A percentile compares a stretch with the other conserved stretches of the same genome.
phyloP scores from a whole-genome alignment of 2,888 invertebrate species.

The Anarsia innoxiella region DNA sequence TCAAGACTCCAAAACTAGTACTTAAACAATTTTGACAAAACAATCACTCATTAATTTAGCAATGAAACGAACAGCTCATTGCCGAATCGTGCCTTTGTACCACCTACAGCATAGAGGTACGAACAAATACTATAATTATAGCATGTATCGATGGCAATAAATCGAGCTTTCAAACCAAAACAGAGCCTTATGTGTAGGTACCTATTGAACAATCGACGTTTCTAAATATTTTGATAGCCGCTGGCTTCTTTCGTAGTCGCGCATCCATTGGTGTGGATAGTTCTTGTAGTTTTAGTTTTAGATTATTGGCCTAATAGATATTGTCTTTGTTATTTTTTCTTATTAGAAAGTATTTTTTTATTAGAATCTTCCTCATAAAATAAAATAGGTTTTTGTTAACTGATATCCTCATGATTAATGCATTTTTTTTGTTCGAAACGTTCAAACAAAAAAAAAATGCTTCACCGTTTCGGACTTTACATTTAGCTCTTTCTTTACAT shows the following conservation, averaged over 20 bases:
- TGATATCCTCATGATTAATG: too few species aligned
- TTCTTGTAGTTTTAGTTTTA: too few species aligned
- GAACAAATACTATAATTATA: constrained; percentile 39
- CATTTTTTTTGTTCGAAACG: too few species aligned
- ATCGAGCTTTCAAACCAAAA: constrained; percentile 24
- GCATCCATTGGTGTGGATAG: too few species aligned
- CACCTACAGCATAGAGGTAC: constrained; percentile 24
- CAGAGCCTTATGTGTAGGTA: constrained; percentile 22
- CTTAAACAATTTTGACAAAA: neutral
- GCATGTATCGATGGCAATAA: constrained; percentile 31
- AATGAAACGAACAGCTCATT: constrained; percentile 18
- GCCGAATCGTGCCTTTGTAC: constrained; percentile 30
- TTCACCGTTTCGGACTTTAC: neutral
- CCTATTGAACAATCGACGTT: constrained; percentile 22
- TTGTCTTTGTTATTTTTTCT: too few species aligned
- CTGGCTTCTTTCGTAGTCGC: constrained; percentile 22
- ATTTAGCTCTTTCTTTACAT: neutral
- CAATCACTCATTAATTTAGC: constrained; percentile 1
- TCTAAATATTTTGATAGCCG: constrained; percentile 29
- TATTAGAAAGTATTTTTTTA: too few species aligned
- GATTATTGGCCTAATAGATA: too few species aligned
- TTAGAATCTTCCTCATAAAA: too few species aligned
- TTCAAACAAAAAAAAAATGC: too few species aligned
- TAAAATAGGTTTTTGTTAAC: too few species aligned
- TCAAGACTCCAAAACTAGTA: too few species aligned